Percentiles rank a stretch among this genome's conserved stretches.
Conservation (phyloP, 2,888 invertebrate species). For the Oligia strigilis region DNA sequence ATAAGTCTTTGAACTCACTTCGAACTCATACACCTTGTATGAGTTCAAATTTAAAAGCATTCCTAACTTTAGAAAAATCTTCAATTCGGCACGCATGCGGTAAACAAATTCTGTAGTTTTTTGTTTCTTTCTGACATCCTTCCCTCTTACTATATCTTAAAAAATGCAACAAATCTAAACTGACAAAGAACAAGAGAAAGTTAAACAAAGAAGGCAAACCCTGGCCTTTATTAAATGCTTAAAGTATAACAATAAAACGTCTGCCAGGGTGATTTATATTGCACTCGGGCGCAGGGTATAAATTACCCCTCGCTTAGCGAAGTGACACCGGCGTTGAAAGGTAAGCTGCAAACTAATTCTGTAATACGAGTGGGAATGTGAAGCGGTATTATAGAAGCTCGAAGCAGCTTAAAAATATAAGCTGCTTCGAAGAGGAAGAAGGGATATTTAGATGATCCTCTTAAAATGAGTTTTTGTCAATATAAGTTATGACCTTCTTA, state of each 20-base stretch:
- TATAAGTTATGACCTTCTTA: neutral
- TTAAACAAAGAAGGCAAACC: constrained; percentile 32
- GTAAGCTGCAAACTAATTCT: constrained; percentile 21
- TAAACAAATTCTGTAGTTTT: neutral
- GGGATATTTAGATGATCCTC: neutral
- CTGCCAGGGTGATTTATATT: constrained; percentile 54
- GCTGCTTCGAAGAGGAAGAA: no score
- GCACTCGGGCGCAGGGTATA: constrained; percentile 60
- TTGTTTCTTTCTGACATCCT: neutral
- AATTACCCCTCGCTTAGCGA: constrained; percentile 41
- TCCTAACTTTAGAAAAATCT: neutral
- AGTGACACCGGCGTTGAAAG: constrained; percentile 25
- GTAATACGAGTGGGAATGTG: neutral
- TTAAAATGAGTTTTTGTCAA: neutral
- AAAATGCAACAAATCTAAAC: constrained; percentile 32
- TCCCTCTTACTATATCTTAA: neutral
- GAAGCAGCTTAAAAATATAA: no score
- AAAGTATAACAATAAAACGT: constrained; percentile 40
- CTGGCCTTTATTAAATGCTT: constrained; percentile 43
- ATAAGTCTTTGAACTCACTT: no score
- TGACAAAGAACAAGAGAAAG: constrained; percentile 25
- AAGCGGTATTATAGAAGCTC: neutral
- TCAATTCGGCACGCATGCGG: neutral
- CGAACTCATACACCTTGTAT: neutral
- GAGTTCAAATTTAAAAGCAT: neutral